A percentile compares a stretch with the other conserved stretches of the same genome.
Evolutionary conservation across 2,113 vertebrate genomes (phyloP).

Genomic region (Pseudonaja textilis): DNA sequence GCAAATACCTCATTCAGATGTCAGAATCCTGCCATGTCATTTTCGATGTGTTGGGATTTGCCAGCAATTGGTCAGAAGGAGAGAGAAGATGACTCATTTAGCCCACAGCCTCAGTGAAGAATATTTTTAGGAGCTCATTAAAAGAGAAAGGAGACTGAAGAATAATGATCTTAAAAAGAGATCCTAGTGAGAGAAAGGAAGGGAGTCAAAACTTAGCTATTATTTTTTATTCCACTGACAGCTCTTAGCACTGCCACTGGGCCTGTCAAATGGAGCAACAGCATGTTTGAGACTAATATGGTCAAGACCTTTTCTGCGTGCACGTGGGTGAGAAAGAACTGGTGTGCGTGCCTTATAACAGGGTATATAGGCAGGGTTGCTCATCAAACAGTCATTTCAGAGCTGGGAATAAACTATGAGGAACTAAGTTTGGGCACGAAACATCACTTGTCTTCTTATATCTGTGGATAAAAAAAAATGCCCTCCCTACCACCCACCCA

Average conservation of each 20-base stretch:
- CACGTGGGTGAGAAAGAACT: neutral
- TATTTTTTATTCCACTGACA: conserved; percentile 71
- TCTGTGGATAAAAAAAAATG: neutral
- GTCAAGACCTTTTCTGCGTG: neutral
- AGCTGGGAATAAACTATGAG: neutral
- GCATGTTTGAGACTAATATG: conserved; percentile 63
- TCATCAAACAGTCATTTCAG: neutral
- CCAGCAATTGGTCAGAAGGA: conserved; percentile 22
- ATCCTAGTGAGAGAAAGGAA: conserved; percentile 44
- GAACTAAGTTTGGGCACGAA: neutral
- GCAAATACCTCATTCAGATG: conserved; percentile 6
- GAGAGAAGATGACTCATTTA: conserved; percentile 58
- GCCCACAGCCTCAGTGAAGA: conserved; percentile 61
- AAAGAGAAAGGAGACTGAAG: conserved; percentile 64
- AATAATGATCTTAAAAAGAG: conserved; percentile 49
- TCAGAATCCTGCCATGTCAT: neutral
- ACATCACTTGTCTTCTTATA: neutral
- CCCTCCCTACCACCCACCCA: neutral
- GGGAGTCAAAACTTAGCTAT: conserved; percentile 64
- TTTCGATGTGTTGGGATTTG: neutral
- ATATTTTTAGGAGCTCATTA: conserved; percentile 75
- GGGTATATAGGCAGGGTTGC: neutral
- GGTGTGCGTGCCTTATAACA: neutral
- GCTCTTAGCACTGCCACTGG: conserved; percentile 61
- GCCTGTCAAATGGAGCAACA: conserved; percentile 66